Evolutionary conservation across 2,888 invertebrate genomes (phyloP), one percentile per base, ranked within the genome.

Genomic region (Andrena minutula): DNA sequence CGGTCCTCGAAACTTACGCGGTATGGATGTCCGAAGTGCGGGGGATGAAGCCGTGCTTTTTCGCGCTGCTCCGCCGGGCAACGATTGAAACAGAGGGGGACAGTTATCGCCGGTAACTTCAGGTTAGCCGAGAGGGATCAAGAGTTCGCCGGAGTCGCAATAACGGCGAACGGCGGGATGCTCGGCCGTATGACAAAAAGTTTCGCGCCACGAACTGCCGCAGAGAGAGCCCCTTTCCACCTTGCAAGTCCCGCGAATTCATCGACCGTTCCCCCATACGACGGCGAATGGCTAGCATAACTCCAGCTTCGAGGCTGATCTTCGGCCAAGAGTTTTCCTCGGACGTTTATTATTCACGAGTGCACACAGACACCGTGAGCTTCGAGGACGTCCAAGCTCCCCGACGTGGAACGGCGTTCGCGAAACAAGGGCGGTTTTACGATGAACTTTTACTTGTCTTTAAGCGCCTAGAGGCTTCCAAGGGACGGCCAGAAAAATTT

Each of bases 1-100:
- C 75, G 64, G 74, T 83, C 84, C 85, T 86, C 79, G 78, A 87
- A 90, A 90, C 89, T 91, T 88, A 89, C 86, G 82, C 82, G 56
- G 56, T 78, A 86, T 84, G 85, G 89, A 84, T 87, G 79, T 86
- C 85, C 81, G 69, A 75, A 83, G 85, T 76, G 77, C 26, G 30
- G 51, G 41, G 61, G 23, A 20, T 41, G 63, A 76, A 65, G 26
- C 23, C 41, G 70, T 61, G 64, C 63, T 81, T 63, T 47, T 65
- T 35, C 60, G 28, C 66, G 7, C 41, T 56, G 20, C 30, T 0
- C 41, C 20, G 23, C 28, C 20, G 16, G 35, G 35, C 28, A 49
- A 72, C 56, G 51, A 73, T 74, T 60, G 71, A 79, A 49, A 68
- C 28, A 56, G 12, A 49, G 32, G 35, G 30, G 49, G 70, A 58